Conservation (phyloP, 2,888 invertebrate genomes). For the Anthophora plumipes region DNA sequence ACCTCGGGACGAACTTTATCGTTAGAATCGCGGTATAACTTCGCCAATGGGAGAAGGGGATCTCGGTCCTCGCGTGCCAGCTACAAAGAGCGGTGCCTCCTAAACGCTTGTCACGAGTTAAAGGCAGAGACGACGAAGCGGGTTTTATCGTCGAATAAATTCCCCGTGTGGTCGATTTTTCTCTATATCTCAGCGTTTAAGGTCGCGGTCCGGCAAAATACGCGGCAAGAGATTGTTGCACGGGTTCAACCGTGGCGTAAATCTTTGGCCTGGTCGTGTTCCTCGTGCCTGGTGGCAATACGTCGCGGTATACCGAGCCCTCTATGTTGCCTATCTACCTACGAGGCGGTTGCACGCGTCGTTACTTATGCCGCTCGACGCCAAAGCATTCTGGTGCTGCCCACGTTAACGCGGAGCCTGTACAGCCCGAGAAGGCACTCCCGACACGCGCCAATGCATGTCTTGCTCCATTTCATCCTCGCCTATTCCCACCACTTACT, state of each 20-base stretch:
- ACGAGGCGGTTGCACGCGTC: conserved; percentile 58
- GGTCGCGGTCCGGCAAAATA: not conserved
- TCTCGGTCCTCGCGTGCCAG: conserved; percentile 21
- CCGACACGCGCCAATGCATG: conserved; percentile 84
- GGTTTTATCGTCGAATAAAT: conserved; percentile 54
- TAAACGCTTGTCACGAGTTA: conserved; percentile 42
- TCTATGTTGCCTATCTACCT: conserved; percentile 48
- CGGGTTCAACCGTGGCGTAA: conserved; percentile 61
- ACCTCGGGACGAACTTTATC: conserved; percentile 27
- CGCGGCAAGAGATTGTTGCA: not conserved
- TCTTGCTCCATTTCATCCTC: conserved; percentile 84
- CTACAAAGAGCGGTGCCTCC: conserved; percentile 4
- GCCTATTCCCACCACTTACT: conserved; percentile 81
- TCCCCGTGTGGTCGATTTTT: conserved; percentile 38
- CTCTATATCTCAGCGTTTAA: conserved; percentile 9
- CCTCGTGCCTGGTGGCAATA: conserved; percentile 74
- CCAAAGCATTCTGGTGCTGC: conserved; percentile 47
- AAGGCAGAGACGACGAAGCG: not conserved
- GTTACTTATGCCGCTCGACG: conserved; percentile 60
- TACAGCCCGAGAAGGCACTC: conserved; percentile 76
- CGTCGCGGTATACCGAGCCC: conserved; percentile 60
- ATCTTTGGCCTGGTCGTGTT: conserved; percentile 59
- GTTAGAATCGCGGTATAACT: conserved; percentile 29
- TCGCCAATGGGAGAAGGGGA: conserved; percentile 6
- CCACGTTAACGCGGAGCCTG: conserved; percentile 47